Evolutionary conservation across 2,797 vertebrate species (phyloP).

Genomic region (Muscicapa striata): DNA sequence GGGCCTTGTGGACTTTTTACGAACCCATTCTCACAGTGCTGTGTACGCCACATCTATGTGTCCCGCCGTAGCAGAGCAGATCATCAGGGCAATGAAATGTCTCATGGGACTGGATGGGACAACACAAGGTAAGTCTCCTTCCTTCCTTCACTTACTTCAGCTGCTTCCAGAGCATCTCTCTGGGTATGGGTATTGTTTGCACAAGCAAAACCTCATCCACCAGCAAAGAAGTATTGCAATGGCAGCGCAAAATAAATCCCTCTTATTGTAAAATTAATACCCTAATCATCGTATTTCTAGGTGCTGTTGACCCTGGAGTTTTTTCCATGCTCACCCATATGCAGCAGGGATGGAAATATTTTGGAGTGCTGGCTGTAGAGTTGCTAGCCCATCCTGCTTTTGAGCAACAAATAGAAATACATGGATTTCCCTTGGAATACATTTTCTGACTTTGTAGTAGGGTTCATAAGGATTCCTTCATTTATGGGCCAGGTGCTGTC

Average conservation of each 20-base stretch:
- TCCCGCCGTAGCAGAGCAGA: constrained; percentile 84
- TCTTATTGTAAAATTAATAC: background rate
- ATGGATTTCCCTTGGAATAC: background rate
- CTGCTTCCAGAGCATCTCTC: background rate
- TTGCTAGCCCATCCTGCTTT: background rate
- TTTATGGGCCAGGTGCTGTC: background rate
- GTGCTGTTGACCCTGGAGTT: background rate
- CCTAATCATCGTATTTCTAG: background rate
- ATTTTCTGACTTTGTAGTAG: background rate
- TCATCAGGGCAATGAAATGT: constrained; percentile 87
- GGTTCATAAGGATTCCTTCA: background rate
- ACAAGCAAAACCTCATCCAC: background rate
- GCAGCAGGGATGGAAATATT: background rate
- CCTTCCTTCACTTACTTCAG: background rate
- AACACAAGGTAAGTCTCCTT: constrained; percentile 81
- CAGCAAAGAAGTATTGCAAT: background rate
- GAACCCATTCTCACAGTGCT: constrained; percentile 87
- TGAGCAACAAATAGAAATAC: background rate
- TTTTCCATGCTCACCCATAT: background rate
- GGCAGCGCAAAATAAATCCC: background rate
- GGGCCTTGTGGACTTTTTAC: constrained; percentile 90
- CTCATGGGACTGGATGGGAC: constrained; percentile 89
- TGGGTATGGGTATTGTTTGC: background rate
- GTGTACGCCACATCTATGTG: constrained; percentile 89
- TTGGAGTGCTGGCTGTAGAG: background rate